Evolutionary conservation across 2,888 invertebrate species (phyloP).

Genomic region (Apamea epomidion): DNA sequence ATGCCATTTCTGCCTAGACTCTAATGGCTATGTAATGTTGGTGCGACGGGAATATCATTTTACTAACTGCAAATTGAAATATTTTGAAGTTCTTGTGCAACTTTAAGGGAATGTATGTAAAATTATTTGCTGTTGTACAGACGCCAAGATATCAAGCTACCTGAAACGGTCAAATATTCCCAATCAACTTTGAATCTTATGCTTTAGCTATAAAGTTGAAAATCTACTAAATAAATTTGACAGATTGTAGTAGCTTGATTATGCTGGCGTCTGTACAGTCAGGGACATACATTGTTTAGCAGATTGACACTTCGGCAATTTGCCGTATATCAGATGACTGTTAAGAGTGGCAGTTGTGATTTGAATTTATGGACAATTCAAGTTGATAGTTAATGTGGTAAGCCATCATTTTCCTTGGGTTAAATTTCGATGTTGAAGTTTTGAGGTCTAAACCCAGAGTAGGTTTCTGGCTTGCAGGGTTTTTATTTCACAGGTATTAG

Average conservation of each 20-base stretch:
- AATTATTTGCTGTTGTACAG: not conserved
- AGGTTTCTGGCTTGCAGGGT: not conserved
- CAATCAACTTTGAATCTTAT: too few relatives aligned
- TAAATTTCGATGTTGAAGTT: not conserved
- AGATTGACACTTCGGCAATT: not conserved
- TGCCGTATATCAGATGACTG: not conserved
- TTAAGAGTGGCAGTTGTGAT: not conserved
- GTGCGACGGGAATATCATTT: conserved; percentile 50
- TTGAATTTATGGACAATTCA: not conserved
- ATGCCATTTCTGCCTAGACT: conserved; percentile 45
- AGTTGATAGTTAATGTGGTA: not conserved
- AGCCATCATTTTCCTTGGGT: not conserved
- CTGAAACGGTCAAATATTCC: too few relatives aligned
- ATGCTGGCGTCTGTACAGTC: too few relatives aligned
- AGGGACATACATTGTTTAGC: not conserved
- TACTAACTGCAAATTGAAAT: conserved; percentile 65
- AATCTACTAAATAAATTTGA: too few relatives aligned
- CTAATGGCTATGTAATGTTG: conserved; percentile 44
- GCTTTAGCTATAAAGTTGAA: too few relatives aligned
- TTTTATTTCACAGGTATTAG: not conserved
- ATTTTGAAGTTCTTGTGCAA: conserved; percentile 41
- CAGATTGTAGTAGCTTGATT: too few relatives aligned
- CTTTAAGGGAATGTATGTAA: not conserved
- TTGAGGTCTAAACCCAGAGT: not conserved
- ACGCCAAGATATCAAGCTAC: too few relatives aligned